phyloP scores from a whole-genome alignment of 2,113 vertebrate species.

The Chauna torquata region DNA sequence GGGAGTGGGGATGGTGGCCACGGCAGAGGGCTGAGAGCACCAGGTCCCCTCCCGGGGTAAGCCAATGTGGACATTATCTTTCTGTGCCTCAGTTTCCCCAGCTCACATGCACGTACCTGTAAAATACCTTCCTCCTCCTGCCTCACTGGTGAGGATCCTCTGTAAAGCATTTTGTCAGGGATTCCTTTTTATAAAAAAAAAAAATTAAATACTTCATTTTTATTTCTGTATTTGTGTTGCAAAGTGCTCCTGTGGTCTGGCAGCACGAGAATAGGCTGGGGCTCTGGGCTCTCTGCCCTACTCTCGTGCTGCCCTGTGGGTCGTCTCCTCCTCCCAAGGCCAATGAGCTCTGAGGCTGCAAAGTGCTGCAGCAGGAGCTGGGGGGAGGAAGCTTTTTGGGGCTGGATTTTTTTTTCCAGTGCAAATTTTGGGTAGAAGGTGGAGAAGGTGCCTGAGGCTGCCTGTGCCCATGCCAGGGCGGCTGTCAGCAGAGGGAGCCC shows the following conservation, averaged over 20 bases:
- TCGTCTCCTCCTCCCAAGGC: neutral
- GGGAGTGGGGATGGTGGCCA: neutral
- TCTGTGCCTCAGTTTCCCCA: neutral
- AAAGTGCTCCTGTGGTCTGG: fast-evolving
- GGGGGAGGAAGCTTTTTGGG: neutral
- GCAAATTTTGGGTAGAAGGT: neutral
- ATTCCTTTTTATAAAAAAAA: neutral
- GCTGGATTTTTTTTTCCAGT: neutral
- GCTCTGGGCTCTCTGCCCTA: neutral
- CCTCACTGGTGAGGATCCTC: neutral
- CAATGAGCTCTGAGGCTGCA: neutral
- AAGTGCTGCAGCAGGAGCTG: neutral
- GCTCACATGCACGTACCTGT: no score
- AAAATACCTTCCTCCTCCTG: fast-evolving
- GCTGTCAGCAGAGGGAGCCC: slow-evolving; percentile 18
- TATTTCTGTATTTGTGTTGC: neutral
- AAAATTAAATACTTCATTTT: slow-evolving; percentile 29
- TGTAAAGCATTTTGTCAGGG: neutral
- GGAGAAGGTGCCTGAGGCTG: neutral
- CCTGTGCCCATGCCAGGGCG: fast-evolving
- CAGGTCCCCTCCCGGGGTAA: neutral
- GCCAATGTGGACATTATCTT: fast-evolving
- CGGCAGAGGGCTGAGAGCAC: neutral
- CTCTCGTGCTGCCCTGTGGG: neutral
- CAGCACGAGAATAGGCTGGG: neutral